Percentiles rank a stretch among this genome's conserved stretches.
Evolutionary conservation across 1,140 invertebrate genomes (phyloP).

Genomic region (Coelopa frigida): DNA sequence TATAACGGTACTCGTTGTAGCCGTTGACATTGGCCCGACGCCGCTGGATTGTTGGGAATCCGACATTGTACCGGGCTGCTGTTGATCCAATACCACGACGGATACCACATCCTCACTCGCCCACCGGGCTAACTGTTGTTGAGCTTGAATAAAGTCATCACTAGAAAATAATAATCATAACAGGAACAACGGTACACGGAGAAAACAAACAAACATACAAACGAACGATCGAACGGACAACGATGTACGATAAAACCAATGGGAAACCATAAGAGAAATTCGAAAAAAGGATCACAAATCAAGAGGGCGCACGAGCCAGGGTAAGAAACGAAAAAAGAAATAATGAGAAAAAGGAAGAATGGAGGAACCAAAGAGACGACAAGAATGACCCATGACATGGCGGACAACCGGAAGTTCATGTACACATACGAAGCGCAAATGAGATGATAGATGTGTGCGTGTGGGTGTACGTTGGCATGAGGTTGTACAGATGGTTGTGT

Average conservation of each 20-base stretch:
- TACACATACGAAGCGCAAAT: not conserved
- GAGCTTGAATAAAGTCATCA: slow-evolving; percentile 91
- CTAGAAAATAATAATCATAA: slow-evolving; percentile 72
- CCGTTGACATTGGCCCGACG: slow-evolving; percentile 37
- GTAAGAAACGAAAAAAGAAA: slow-evolving; percentile 5
- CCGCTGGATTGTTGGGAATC: slow-evolving; percentile 43
- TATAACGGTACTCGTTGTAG: slow-evolving; percentile 38
- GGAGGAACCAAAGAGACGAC: not conserved
- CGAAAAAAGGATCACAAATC: too few relatives aligned
- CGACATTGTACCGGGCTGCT: slow-evolving; percentile 41
- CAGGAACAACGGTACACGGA: slow-evolving; percentile 44
- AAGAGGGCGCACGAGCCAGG: slow-evolving; percentile 8
- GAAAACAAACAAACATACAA: slow-evolving; percentile 35
- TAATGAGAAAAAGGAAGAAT: not conserved
- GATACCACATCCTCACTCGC: slow-evolving; percentile 78
- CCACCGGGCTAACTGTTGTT: slow-evolving; percentile 85
- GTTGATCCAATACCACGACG: slow-evolving; percentile 49
- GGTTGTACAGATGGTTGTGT: not conserved
- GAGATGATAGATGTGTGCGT: not conserved
- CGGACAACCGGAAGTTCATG: not conserved
- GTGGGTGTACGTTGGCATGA: not conserved
- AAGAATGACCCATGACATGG: not conserved
- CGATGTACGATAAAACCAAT: too few relatives aligned
- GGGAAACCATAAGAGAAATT: not conserved
- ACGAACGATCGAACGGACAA: too few relatives aligned